These are phyloP conservation scores for Macrosteles quadrilineatus DNA, from an alignment of 1,140 invertebrate genomes.

Conservation along the genomic window DNA sequence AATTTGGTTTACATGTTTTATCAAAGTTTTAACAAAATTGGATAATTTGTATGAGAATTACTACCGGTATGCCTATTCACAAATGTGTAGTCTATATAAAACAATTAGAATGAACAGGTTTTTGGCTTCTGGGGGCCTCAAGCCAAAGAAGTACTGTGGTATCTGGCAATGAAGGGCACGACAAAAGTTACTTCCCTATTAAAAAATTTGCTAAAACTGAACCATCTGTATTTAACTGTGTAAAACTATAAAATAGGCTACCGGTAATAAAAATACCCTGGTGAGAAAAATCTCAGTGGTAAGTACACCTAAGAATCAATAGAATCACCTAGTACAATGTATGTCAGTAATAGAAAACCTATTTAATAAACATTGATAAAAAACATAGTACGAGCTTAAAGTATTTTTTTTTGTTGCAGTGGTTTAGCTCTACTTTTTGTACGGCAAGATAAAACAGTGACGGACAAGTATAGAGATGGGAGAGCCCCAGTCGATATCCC, in stretches of 20 bases:
- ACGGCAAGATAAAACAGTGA: not conserved
- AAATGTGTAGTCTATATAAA: no score
- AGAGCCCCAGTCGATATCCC: not conserved
- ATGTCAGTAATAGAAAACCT: not conserved
- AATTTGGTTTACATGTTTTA: no score
- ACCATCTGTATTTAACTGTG: not conserved
- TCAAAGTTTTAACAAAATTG: no score
- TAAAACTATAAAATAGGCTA: not conserved
- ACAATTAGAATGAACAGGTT: no score
- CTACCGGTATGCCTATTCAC: no score
- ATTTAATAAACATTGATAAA: not conserved
- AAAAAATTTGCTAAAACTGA: no score
- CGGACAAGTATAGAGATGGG: not conserved
- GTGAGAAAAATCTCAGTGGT: not conserved
- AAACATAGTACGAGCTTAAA: not conserved
- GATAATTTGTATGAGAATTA: no score
- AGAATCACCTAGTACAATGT: not conserved
- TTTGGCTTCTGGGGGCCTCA: no score
- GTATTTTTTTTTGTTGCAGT: not conserved
- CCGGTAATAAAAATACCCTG: not conserved
- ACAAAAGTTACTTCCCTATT: no score
- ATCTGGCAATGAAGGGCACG: no score
- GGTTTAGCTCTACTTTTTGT: not conserved
- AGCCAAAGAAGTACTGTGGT: no score
- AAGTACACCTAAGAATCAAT: not conserved